These are phyloP conservation scores for Forpus xanthops DNA, from an alignment of 2,797 vertebrate genomes.

Conservation along the genomic window DNA sequence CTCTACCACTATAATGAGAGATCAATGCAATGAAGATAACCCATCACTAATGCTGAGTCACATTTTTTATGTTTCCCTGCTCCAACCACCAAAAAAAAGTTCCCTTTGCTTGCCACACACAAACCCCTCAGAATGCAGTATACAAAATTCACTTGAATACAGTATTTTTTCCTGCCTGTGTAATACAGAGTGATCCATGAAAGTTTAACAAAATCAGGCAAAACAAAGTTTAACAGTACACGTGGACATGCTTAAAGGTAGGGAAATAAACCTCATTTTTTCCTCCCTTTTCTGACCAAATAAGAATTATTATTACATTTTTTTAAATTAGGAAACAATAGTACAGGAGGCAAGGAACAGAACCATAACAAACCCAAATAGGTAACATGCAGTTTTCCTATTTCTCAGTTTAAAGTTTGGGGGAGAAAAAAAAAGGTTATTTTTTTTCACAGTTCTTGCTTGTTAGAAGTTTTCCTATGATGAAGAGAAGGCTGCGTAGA, in stretches of 20 bases:
- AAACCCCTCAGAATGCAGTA: neutral
- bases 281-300: neutral
- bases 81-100: neutral
- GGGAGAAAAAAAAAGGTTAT: neutral
- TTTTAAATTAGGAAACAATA: neutral
- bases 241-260: neutral
- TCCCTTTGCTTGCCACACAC: neutral
- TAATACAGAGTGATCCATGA: neutral
- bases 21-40: conserved; percentile 6
- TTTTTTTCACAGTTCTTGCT: neutral
- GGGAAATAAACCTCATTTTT: neutral
- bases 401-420: neutral
- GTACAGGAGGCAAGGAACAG: neutral
- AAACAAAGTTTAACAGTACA: neutral
- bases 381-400: neutral
- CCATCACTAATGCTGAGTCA: neutral
- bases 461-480: neutral
- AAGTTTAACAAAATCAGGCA: neutral
- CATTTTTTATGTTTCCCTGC: neutral
- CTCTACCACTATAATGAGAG: neutral
- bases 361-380: neutral
- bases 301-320: neutral
- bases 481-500: no score
- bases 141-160: neutral
- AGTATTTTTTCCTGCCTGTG: neutral